Base-by-base conservation (phyloP, 2,113 vertebrate species). In the Perca schrenkii region DNA sequence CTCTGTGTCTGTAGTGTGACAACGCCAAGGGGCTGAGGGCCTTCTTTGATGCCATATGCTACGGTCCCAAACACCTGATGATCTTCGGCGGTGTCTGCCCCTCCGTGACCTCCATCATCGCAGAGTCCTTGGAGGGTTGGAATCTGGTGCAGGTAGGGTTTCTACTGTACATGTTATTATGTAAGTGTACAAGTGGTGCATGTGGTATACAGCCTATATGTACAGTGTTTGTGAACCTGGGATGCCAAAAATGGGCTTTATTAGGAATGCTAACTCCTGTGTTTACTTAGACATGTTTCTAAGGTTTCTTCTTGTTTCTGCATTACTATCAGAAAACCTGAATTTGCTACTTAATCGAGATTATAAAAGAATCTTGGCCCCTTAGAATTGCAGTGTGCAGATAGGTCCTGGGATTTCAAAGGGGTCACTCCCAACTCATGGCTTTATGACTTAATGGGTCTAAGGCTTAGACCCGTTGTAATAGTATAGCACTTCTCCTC, bases 31-130 rank as follows among this genome's bases (percentile, higher is more conserved):
- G 98, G 84, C 92, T 99, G 93, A 96, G 99, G 95, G 98, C 98
- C 93, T 99, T 99, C 95, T 99, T 99, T 4, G 98, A 99, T 78
- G 98, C 98, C 93, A 99, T 99, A 94, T 99, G 99, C 95, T 99
- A 98, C 1, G 98, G 98, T 77, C 98, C 98, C 62, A 99, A 98
- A 92, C 98, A 99, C 91, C 93, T 99, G 91, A 99, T 99, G 98
- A 99, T 99, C 94, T 99, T 99, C 77, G 98, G 98, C 53, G 98
- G 98, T 0, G 98, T 99, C 76, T 99, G 98, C 91, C 98, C 98
- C 0, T 98, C 98, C 0, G 98, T 99, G 85, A 99, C 98, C 0
- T 99, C 98, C 72, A 99, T 99, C 94, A 99, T 99, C 36, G 98
- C 98, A 0, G 98, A 99, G 91, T 99, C 98, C 78, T 94, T 99